A percentile compares a stretch with the other conserved stretches of the same genome.
Conservation (phyloP, 2,888 invertebrate genomes). For the Acheta domesticus region DNA sequence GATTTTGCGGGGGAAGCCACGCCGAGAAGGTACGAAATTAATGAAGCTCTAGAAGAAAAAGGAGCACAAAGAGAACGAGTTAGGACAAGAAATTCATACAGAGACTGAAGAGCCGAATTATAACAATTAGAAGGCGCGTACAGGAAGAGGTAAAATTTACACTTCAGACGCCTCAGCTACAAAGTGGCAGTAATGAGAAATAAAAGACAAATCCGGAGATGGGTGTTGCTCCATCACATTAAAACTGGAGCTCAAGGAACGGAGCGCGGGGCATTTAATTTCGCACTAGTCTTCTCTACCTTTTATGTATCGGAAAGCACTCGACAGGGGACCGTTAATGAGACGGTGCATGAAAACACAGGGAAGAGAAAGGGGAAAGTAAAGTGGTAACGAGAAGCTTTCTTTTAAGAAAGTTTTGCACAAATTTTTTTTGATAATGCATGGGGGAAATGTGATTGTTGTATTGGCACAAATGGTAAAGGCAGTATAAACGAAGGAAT, state of each 20-base stretch:
- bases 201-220: slow-evolving; percentile 18
- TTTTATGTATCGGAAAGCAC: slow-evolving; percentile 5
- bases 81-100: slow-evolving; percentile 18
- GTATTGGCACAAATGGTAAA: no score
- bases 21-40: slow-evolving; percentile 18
- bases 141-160: slow-evolving; percentile 18
- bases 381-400: no score
- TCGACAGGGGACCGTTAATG: neutral
- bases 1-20: slow-evolving; percentile 18
- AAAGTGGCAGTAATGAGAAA: slow-evolving; percentile 18
- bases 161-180: slow-evolving; percentile 18
- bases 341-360: no score
- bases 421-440: no score
- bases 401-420: no score
- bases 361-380: no score
- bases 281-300: neutral
- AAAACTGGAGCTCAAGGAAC: neutral
- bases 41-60: slow-evolving; percentile 18
- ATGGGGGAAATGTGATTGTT: no score
- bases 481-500: no score
- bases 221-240: slow-evolving; percentile 4
- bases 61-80: neutral
- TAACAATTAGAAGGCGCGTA: slow-evolving; percentile 18
- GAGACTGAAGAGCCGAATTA: slow-evolving; percentile 5
- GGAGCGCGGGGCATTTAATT: neutral